Evolutionary conservation across 2,888 invertebrate genomes (phyloP).

Genomic region (Molanna angustata): DNA sequence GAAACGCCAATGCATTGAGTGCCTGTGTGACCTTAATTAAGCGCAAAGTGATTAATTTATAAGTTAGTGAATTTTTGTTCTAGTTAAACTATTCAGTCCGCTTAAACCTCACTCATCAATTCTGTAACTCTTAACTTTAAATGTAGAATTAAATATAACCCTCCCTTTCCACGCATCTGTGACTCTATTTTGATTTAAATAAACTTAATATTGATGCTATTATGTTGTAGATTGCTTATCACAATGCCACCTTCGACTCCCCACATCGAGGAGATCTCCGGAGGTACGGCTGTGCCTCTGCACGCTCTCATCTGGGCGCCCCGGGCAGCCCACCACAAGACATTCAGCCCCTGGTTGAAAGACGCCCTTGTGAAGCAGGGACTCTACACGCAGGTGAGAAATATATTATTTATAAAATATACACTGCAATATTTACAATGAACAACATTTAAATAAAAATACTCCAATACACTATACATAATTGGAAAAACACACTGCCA

Average conservation of each 20-base stretch:
- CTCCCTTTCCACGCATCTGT: neutral
- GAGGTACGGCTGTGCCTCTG: slow-evolving; percentile 64
- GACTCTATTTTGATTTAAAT: neutral
- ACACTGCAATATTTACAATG: too few relatives aligned
- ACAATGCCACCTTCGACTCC: slow-evolving; percentile 87
- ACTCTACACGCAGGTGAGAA: slow-evolving; percentile 71
- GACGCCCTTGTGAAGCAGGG: slow-evolving; percentile 90
- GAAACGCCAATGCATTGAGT: too few relatives aligned
- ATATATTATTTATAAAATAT: too few relatives aligned
- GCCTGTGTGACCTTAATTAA: too few relatives aligned
- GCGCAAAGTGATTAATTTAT: too few relatives aligned
- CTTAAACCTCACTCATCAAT: neutral
- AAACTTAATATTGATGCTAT: slow-evolving; percentile 29
- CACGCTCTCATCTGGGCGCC: slow-evolving; percentile 91
- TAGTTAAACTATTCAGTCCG: neutral
- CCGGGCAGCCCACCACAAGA: slow-evolving; percentile 74
- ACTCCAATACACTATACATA: too few relatives aligned
- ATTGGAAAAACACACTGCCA: too few relatives aligned
- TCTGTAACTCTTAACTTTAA: too few relatives aligned
- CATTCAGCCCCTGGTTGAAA: slow-evolving; percentile 85
- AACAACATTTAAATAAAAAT: too few relatives aligned
- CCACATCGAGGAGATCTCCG: slow-evolving; percentile 78
- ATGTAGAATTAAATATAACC: too few relatives aligned
- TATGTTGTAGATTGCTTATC: slow-evolving; percentile 64
- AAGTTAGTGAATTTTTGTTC: neutral